These are phyloP conservation scores for Rhodophaea formosa DNA, from an alignment of 2,888 invertebrate genomes.

Conservation along the genomic window DNA sequence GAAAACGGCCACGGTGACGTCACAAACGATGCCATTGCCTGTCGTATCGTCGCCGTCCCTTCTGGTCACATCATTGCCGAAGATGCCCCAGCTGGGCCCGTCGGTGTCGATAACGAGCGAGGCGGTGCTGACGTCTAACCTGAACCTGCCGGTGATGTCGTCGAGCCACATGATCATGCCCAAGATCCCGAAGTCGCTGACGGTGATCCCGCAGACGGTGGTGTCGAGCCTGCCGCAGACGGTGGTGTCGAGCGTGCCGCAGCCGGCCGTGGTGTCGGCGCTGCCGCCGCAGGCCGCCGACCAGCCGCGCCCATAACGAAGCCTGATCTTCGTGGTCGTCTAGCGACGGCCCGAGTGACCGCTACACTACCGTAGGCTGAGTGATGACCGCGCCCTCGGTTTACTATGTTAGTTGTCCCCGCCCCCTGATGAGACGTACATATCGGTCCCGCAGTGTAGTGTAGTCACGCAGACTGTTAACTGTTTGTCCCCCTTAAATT, in stretches of 20 bases:
- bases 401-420: not conserved
- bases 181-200: conserved; percentile 90
- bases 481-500: conserved; percentile 32
- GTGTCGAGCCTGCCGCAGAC: conserved; percentile 33
- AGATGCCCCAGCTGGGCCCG: conserved; percentile 58
- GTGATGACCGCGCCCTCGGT: not conserved
- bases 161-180: conserved; percentile 80
- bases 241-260: conserved; percentile 21
- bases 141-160: conserved; percentile 46
- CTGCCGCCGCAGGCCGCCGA: conserved; percentile 30
- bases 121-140: conserved; percentile 37
- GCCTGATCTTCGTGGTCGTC: conserved; percentile 55
- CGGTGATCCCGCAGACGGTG: conserved; percentile 86
- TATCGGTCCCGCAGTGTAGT: conserved; percentile 25
- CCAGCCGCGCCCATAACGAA: conserved; percentile 65
- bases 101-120: conserved; percentile 62
- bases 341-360: conserved; percentile 45
- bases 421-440: not conserved
- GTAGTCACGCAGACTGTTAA: conserved; percentile 25
- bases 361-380: conserved; percentile 22
- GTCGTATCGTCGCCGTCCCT: conserved; percentile 52
- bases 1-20: conserved; percentile 66
- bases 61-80: conserved; percentile 53
- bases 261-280: conserved; percentile 24
- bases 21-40: conserved; percentile 46